Conservation (phyloP, 2,888 invertebrate species). For the Lasius fuliginosus region DNA sequence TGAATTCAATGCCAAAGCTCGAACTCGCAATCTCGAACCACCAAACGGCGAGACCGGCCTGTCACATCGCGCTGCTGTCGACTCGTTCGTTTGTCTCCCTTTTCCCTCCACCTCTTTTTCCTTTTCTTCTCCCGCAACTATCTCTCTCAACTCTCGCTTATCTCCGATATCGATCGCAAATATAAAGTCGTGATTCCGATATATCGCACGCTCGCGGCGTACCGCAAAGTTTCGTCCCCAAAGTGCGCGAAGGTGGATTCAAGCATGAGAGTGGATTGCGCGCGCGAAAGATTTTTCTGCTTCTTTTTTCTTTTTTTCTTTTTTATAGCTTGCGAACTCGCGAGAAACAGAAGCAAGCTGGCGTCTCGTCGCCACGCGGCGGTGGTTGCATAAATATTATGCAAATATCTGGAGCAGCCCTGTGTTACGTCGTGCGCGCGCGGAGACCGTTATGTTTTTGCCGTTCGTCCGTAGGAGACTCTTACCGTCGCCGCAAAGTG, state of each 20-base stretch:
- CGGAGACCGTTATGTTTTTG: constrained; percentile 36
- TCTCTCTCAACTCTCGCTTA: constrained; percentile 12
- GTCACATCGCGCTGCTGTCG: constrained; percentile 23
- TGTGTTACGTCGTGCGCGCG: constrained; percentile 58
- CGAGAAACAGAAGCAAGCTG: constrained; percentile 34
- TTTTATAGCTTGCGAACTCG: constrained; percentile 28
- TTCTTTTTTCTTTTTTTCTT: background rate
- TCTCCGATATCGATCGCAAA: constrained; percentile 42
- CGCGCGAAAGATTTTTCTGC: constrained; percentile 20
- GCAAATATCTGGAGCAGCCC: constrained; percentile 70
- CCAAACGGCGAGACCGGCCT: background rate
- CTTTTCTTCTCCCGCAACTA: background rate
- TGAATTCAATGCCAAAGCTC: constrained; percentile 50
- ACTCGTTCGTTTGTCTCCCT: constrained; percentile 20
- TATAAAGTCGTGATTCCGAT: constrained; percentile 51
- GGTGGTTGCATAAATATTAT: constrained; percentile 76
- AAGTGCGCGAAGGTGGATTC: constrained; percentile 43
- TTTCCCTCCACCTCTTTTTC: background rate
- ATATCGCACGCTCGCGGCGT: constrained; percentile 27
- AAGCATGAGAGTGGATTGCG: constrained; percentile 40
- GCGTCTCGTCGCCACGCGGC: background rate
- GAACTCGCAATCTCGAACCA: constrained; percentile 40
- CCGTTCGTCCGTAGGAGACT: constrained; percentile 8
- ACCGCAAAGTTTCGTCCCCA: constrained; percentile 41
- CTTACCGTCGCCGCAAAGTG: constrained; percentile 74